Conservation (phyloP, 2,113 vertebrate genomes). For the Lates calcarifer region DNA sequence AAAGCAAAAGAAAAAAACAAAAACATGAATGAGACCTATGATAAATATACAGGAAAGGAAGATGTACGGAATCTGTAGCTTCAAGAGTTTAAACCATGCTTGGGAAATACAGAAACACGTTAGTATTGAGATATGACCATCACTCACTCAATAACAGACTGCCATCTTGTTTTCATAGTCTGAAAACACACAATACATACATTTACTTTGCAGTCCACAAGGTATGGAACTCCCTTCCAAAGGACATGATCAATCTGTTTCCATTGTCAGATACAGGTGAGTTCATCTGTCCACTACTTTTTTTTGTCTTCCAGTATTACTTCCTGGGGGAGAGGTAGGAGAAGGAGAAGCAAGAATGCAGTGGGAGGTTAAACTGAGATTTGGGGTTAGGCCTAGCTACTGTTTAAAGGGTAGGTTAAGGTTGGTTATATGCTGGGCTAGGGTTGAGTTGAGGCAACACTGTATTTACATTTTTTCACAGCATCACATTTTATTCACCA, state of each 20-base stretch:
- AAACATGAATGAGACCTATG: too few species aligned
- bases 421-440: neutral
- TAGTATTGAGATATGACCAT: neutral
- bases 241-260: neutral
- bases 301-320: neutral
- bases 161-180: neutral
- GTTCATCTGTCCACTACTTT: neutral
- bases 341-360: neutral
- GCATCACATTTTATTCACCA: neutral
- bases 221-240: neutral
- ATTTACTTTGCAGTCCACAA: neutral
- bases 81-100: neutral
- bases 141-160: neutral
- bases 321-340: too few species aligned
- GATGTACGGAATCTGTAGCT: too few species aligned
- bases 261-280: neutral
- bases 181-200: neutral
- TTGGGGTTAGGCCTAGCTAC: too few species aligned
- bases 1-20: too few species aligned
- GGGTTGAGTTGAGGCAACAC: neutral
- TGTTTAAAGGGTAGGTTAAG: neutral
- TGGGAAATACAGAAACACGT: neutral
- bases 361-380: too few species aligned
- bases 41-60: too few species aligned
- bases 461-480: neutral